Percentiles rank a stretch among this genome's conserved stretches.
Conservation (phyloP, 2,888 invertebrate species). For the Heliothis peltigera region DNA sequence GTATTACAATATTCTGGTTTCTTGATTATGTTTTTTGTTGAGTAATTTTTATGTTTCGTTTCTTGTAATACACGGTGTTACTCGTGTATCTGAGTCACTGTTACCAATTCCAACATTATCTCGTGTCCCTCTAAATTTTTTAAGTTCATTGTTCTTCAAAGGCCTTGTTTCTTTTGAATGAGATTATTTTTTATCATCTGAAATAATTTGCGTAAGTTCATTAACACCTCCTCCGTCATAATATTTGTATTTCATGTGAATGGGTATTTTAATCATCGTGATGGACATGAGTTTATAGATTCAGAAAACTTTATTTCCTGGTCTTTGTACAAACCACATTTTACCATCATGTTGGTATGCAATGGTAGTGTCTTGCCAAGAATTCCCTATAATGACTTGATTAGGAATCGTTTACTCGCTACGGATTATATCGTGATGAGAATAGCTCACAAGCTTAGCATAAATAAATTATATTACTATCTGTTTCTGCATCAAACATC, state of each 20-base stretch:
- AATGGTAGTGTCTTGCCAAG: constrained; percentile 22
- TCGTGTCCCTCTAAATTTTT: not conserved
- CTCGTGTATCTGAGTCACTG: not conserved
- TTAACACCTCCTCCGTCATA: not conserved
- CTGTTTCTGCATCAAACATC: constrained; percentile 13
- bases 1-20: constrained; percentile 15
- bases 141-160: not conserved
- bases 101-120: not conserved
- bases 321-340: constrained; percentile 11
- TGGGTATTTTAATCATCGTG: constrained; percentile 3
- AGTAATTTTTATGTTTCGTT: constrained; percentile 6
- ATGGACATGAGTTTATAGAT: constrained; percentile 16
- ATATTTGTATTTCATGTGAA: not conserved
- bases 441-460: constrained; percentile 32
- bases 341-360: constrained; percentile 29
- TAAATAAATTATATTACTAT: constrained; percentile 24
- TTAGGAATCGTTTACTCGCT: constrained; percentile 32
- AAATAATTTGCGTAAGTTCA: not conserved
- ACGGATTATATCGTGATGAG: constrained; percentile 34
- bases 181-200: not conserved
- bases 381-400: constrained; percentile 39
- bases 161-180: not conserved
- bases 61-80: not conserved
- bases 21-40: constrained; percentile 4
- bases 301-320: constrained; percentile 36